Base-by-base conservation (phyloP, 2,797 vertebrate genomes). In the Triplophysa bombifrons region DNA sequence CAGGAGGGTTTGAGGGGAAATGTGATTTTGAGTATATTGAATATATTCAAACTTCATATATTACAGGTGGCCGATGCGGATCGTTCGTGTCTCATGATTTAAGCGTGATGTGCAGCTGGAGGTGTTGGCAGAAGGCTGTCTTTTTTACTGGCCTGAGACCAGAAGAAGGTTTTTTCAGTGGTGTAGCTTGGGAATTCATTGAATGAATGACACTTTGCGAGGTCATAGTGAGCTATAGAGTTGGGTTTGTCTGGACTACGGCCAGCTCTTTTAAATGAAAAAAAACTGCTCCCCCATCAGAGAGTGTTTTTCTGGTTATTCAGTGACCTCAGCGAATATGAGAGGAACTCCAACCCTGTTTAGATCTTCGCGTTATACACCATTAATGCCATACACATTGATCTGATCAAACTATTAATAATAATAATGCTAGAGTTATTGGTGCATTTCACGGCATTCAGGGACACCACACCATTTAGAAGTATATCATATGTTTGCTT, bases 1-100 rank as follows among this genome's bases (percentile, higher is more conserved):
- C 76, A 88, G 87, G 87, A 86, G 80, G 80, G 75, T 90, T 84
- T 77, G 78, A 68, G 76, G 70, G 34, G 85, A 53, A 75, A 53
- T 79, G 67, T 71, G 12, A 66, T 78, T 51, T 61, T 41, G 55
- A 73, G 72, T 73, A 81, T 30, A 30, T 30, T 30, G 30, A 30
- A 78, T 58, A 9, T 53, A 65, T 78, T 81, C 46, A 53, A 55
- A 30, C n/a, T 64, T 27, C 4, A 48, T 48, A 14, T 14, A 48
- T 48, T 48, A 13, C 12, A 55, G 67, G 74, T 65, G 63, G 38
- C 48, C 14, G 41, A 12, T 25, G 3, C 19, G 60, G 30, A 30
- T 27, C 38, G 10, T 34, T 3, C n/a, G 38, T 46, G 7, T 25
- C 61, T 13, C 60, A 69, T 55, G 19, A 46, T 17, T 38, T 51